phyloP scores from a whole-genome alignment of 1,140 invertebrate species.

The Cheumatopsyche charites region DNA sequence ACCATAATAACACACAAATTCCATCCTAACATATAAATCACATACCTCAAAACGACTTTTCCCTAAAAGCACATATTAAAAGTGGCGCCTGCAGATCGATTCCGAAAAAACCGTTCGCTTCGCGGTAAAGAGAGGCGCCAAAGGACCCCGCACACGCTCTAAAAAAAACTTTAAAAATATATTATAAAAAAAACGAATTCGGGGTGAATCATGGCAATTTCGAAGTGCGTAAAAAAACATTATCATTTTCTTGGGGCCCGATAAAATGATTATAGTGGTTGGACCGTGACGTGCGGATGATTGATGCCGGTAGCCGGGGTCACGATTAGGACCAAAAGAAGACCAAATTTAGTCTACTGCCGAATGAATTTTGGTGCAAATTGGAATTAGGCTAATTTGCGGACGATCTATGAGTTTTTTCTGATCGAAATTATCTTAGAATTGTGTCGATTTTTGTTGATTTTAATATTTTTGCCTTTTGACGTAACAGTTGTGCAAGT shows the following conservation, averaged over 20 bases:
- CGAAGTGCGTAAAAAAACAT: slow-evolving; percentile 33
- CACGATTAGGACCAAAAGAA: slow-evolving; percentile 21
- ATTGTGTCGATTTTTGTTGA: too few species aligned
- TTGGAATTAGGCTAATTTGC: slow-evolving; percentile 20
- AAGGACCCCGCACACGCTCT: background rate
- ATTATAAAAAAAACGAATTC: background rate
- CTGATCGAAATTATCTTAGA: too few species aligned
- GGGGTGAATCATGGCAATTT: slow-evolving; percentile 47
- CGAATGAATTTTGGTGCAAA: background rate
- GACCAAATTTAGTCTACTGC: too few species aligned
- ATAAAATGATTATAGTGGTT: slow-evolving; percentile 47
- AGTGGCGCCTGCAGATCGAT: too few species aligned
- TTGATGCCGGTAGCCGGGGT: slow-evolving; percentile 47
- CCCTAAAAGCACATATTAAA: too few species aligned
- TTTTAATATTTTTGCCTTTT: too few species aligned
- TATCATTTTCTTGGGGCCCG: slow-evolving; percentile 42
- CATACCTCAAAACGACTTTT: too few species aligned
- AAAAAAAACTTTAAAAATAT: slow-evolving; percentile 9
- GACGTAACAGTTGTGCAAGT: too few species aligned
- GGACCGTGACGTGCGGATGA: slow-evolving; percentile 41
- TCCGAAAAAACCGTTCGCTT: too few species aligned
- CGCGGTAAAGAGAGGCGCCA: too few species aligned
- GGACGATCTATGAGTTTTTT: background rate
- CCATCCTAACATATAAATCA: too few species aligned
- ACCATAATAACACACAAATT: too few species aligned